phyloP scores from a whole-genome alignment of 2,797 vertebrate species.

The Spondyliosoma cantharus region DNA sequence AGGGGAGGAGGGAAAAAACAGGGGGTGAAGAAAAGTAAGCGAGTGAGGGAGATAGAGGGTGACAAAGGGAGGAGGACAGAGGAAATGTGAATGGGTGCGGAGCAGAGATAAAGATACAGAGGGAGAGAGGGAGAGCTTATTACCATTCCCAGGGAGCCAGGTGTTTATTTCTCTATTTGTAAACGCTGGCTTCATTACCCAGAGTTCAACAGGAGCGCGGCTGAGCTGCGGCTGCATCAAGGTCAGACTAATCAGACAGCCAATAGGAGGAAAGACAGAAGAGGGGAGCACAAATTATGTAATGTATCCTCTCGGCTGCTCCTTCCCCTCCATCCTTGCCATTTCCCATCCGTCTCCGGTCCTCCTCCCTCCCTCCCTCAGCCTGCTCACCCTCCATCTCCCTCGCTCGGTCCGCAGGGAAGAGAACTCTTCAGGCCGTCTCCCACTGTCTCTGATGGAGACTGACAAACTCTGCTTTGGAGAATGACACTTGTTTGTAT shows the following conservation, averaged over 20 bases:
- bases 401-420: slow-evolving; percentile 32
- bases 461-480: slow-evolving; percentile 50
- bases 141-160: slow-evolving; percentile 72
- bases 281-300: slow-evolving; percentile 68
- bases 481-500: slow-evolving; percentile 43
- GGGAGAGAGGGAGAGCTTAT: slow-evolving; percentile 53
- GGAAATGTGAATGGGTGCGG: slow-evolving; percentile 68
- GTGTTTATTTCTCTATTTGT: slow-evolving; percentile 81
- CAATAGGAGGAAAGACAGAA: slow-evolving; percentile 60
- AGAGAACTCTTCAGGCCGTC: slow-evolving; percentile 18
- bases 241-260: slow-evolving; percentile 76
- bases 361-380: slow-evolving; percentile 5
- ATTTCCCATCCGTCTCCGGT: slow-evolving; percentile 46
- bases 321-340: slow-evolving; percentile 54
- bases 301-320: slow-evolving; percentile 60
- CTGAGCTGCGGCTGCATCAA: slow-evolving; percentile 68
- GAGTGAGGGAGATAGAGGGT: slow-evolving; percentile 53
- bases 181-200: slow-evolving; percentile 77
- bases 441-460: slow-evolving; percentile 43
- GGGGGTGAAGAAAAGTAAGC: slow-evolving; percentile 32
- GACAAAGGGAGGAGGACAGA: slow-evolving; percentile 63
- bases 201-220: slow-evolving; percentile 77
- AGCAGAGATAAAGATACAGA: slow-evolving; percentile 63
- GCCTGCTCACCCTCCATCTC: background rate
- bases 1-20: background rate